Evolutionary conservation across 2,888 invertebrate species (phyloP).

Genomic region (Adela reaumurella): DNA sequence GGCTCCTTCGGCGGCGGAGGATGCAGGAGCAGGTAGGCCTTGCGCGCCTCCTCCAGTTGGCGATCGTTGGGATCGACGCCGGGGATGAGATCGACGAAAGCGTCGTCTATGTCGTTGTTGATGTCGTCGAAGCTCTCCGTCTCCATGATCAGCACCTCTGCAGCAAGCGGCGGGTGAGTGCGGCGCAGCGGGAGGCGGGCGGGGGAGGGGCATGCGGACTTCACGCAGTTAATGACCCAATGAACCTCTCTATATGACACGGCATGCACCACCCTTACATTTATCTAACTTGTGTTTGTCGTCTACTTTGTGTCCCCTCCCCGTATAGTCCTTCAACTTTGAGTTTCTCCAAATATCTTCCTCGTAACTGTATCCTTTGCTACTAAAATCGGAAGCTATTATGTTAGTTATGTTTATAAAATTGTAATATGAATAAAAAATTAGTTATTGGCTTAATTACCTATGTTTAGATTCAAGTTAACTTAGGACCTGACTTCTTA

Average conservation of each 20-base stretch:
- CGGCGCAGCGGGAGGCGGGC: conserved; percentile 13
- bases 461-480: too few relatives aligned
- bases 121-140: conserved; percentile 92
- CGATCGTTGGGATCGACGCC: conserved; percentile 48
- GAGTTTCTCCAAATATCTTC: too few relatives aligned
- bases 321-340: too few relatives aligned
- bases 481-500: too few relatives aligned
- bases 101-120: conserved; percentile 89
- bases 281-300: not conserved
- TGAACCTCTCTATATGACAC: not conserved
- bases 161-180: conserved; percentile 24
- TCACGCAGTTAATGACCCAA: conserved; percentile 10
- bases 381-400: too few relatives aligned
- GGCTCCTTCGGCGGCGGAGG: conserved; percentile 13
- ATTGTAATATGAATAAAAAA: too few relatives aligned
- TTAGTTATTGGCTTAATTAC: too few relatives aligned
- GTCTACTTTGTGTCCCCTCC: not conserved
- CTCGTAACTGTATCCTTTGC: too few relatives aligned
- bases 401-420: too few relatives aligned
- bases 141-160: conserved; percentile 82
- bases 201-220: conserved; percentile 32
- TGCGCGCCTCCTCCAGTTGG: conserved; percentile 28
- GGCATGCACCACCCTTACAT: not conserved
- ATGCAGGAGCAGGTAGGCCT: conserved; percentile 10
- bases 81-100: conserved; percentile 79